phyloP scores from a whole-genome alignment of 2,113 vertebrate genomes.

The Procavia capensis region DNA sequence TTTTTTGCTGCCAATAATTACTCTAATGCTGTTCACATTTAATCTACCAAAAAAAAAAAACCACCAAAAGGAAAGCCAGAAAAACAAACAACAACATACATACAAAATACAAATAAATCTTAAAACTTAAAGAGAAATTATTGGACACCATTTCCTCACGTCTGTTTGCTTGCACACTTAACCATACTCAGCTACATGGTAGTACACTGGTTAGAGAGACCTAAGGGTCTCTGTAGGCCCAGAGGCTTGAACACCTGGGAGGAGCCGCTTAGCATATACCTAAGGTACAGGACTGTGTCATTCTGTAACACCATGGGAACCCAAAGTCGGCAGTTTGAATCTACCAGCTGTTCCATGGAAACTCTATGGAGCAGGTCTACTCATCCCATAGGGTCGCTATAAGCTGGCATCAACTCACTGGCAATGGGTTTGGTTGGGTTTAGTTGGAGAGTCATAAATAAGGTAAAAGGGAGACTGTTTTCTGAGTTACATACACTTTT shows the following conservation, averaged over 20 bases:
- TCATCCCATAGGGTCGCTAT: no score
- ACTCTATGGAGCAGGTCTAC: no score
- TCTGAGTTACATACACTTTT: neutral
- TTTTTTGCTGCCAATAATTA: conserved; percentile 11
- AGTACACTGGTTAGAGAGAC: neutral
- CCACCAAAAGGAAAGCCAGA: neutral
- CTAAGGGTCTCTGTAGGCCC: neutral
- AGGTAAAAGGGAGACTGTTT: neutral
- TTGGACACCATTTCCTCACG: neutral
- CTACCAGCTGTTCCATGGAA: no score
- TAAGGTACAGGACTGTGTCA: neutral
- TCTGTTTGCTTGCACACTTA: neutral
- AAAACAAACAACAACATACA: neutral
- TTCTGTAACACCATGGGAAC: neutral
- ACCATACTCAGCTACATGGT: neutral
- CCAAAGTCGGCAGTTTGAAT: neutral
- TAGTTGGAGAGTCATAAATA: neutral
- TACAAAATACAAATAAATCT: neutral
- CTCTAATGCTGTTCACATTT: neutral
- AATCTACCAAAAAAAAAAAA: neutral
- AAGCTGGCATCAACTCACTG: no score
- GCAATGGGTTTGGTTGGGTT: no score
- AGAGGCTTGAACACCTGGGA: neutral
- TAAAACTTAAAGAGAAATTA: neutral
- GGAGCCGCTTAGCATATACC: neutral